phyloP scores from a whole-genome alignment of 2,888 invertebrate species.

The Trichogramma dendrolimi region DNA sequence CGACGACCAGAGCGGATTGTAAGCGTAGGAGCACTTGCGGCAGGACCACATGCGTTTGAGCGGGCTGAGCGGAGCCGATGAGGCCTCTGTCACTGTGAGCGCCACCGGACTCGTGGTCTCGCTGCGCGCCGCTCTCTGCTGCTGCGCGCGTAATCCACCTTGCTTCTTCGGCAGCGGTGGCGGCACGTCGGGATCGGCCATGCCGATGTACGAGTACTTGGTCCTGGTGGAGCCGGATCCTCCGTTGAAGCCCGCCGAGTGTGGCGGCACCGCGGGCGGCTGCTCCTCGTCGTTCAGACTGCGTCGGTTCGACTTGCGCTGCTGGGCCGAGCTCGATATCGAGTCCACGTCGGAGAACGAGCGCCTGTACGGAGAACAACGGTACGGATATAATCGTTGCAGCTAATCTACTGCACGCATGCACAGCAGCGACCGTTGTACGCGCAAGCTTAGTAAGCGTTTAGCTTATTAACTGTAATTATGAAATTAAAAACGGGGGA shows the following conservation, averaged over 20 bases:
- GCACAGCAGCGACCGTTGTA: too few relatives aligned
- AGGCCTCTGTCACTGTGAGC: slow-evolving; percentile 31
- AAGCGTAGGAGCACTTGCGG: slow-evolving; percentile 81
- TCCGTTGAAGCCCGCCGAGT: slow-evolving; percentile 48
- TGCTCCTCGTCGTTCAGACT: slow-evolving; percentile 57
- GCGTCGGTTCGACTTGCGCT: slow-evolving; percentile 52
- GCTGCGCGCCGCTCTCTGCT: slow-evolving; percentile 38
- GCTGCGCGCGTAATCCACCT: slow-evolving; percentile 33
- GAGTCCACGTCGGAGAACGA: slow-evolving; percentile 52
- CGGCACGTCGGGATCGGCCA: slow-evolving; percentile 48
- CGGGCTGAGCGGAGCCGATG: slow-evolving; percentile 37
- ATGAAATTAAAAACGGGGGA: too few relatives aligned
- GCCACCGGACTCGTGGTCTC: slow-evolving; percentile 46
- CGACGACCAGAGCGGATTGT: slow-evolving; percentile 76
- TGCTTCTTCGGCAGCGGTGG: slow-evolving; percentile 51
- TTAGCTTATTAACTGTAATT: too few relatives aligned
- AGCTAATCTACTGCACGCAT: too few relatives aligned
- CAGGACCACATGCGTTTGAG: slow-evolving; percentile 77
- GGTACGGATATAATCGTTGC: too few relatives aligned
- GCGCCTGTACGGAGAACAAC: slow-evolving; percentile 34
- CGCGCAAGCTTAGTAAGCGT: too few relatives aligned
- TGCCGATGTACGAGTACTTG: slow-evolving; percentile 47
- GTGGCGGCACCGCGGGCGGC: slow-evolving; percentile 57
- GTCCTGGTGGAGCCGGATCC: slow-evolving; percentile 48
- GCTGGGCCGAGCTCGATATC: slow-evolving; percentile 48